Evolutionary conservation across 1,140 invertebrate species (phyloP).

Genomic region (Bactericera cockerelli): DNA sequence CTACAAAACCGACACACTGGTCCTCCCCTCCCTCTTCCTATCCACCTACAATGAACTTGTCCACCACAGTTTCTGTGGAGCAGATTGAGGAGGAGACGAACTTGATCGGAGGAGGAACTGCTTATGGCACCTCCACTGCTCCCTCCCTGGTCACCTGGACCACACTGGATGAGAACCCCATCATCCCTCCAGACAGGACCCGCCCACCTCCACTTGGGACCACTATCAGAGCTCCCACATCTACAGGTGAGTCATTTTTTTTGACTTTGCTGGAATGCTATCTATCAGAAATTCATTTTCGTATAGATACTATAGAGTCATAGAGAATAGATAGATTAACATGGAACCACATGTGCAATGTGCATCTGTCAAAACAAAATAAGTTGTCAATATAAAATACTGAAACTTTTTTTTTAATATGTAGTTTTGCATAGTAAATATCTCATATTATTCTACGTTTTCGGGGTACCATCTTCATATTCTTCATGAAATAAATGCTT

Average conservation of each 20-base stretch:
- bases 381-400: too few relatives aligned
- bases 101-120: slow-evolving; percentile 22
- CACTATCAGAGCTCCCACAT: background rate
- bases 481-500: too few relatives aligned
- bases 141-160: slow-evolving; percentile 42
- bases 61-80: slow-evolving; percentile 7
- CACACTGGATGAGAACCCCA: slow-evolving; percentile 33
- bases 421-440: too few relatives aligned
- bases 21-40: background rate
- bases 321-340: too few relatives aligned
- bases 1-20: background rate
- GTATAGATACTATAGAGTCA: too few relatives aligned
- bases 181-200: slow-evolving; percentile 20
- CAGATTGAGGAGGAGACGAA: slow-evolving; percentile 25
- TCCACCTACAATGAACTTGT: background rate
- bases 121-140: slow-evolving; percentile 24
- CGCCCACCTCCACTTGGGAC: slow-evolving; percentile 11
- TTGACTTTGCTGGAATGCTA: too few relatives aligned
- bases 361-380: too few relatives aligned
- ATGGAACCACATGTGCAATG: too few relatives aligned
- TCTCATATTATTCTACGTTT: too few relatives aligned
- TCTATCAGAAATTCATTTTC: slow-evolving; percentile 19
- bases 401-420: too few relatives aligned
- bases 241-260: slow-evolving; percentile 20
- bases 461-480: too few relatives aligned